Evolutionary conservation across 2,113 vertebrate species (phyloP), one percentile per base, ranked within the genome.

Genomic region (Catharus minimus): DNA sequence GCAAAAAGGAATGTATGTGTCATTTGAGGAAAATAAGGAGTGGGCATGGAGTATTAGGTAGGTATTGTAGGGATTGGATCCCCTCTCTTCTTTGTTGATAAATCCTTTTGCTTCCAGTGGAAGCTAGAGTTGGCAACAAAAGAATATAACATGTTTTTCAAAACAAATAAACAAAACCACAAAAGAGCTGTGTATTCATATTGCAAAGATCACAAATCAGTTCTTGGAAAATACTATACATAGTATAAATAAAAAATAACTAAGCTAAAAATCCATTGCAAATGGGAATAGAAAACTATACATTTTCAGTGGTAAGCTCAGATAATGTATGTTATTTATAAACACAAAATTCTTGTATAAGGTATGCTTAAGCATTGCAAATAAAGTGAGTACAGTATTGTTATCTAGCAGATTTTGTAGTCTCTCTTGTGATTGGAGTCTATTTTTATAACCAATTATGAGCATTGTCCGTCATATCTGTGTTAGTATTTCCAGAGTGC

Each of bases 221-320:
- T 79, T 71, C 18, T 55, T 93, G 69, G 49, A 93, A 92, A 82
- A 78, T 82, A 71, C 28, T 82, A 5, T 65, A 22, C 21, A 21
- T 50, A 60, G 46, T 44, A 41, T 75, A 84, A 88, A 76, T 57
- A 62, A 28, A 72, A 88, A 91, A 95, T 74, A 92, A 62, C 60
- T 82, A 80, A 93, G 69, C 60, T 92, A 91, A 95, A 96, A 94
- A 84, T 82, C 56, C 67, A 53, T 85, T 85, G 44, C 39, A 56
- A 86, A 50, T 7, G 26, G 77, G 13, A 86, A 61, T 85, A 90
- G 72, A 62, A 82, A 85, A 84, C 64, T 74, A 10, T 89, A 67
- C 12, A 13, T 95, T 94, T 94, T 89, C 66, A 95, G 44, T 67
- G 27, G 38, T 80, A 74, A 83, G 62, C 43, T 88, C 62, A 74